Evolutionary conservation across 1,140 invertebrate genomes (phyloP), one percentile per base, ranked within the genome.

Genomic region (Zaprionus camerounensis): DNA sequence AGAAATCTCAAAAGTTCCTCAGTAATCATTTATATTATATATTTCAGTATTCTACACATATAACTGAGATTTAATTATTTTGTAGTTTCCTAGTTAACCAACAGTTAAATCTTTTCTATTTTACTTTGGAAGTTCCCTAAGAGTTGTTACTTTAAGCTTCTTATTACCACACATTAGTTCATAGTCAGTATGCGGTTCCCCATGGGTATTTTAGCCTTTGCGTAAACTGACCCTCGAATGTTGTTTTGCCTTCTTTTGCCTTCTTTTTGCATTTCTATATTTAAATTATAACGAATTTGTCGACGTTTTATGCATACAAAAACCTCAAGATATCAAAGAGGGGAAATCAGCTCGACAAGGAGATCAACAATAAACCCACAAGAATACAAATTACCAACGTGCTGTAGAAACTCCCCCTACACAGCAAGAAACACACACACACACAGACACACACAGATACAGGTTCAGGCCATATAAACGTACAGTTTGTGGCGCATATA

Each of bases 401-500:
- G 82, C 71, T 68, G 41, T 17, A 46, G 41, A 46, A 46, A 17
- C 41, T 46, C n/a, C 17, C 15, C 41, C 34, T 9, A 46, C 41
- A 46, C 41, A 17, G n/a, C 41, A 41, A 41, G 15, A 31, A 55
- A 78, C 66, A 59, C 56, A 58, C 31, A 28, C 12, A 70, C 38
- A 61, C 1, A 41, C 20, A 22, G 1, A 41, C 44, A 61, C 17
- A 51, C 24, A 59, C 26, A 49, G 13, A 69, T n/a, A 51, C 41
- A 68, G n/a, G n/a, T 12, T 1, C 46, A 24, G 46, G 66, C 81
- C 84, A 88, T 87, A 87, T 87, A 87, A 87, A 87, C 84, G 81
- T 76, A 88, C 84, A 87, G 84, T 87, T 87, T 90, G 85, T 80
- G 81, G 72, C 72, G 85, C 86, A 90, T 90, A 90, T 90, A 90